phyloP scores from a whole-genome alignment of 2,888 invertebrate species.

The Polylopha cassiicola region DNA sequence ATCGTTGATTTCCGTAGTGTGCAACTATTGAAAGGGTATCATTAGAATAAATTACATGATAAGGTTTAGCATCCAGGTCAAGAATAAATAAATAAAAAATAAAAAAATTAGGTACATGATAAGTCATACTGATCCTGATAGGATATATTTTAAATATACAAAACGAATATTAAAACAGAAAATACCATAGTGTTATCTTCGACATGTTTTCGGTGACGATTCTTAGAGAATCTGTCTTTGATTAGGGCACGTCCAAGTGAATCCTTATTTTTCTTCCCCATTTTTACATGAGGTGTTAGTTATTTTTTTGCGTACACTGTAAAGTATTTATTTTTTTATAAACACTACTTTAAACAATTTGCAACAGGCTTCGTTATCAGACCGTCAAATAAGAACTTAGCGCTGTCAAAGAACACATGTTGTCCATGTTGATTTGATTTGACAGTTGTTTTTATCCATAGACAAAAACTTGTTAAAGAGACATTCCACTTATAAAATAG shows the following conservation, averaged over 20 bases:
- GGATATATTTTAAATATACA: too few species aligned
- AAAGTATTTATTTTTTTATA: not conserved
- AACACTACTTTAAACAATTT: slow-evolving; percentile 15
- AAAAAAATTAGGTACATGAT: too few species aligned
- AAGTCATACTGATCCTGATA: too few species aligned
- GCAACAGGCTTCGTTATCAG: slow-evolving; percentile 1
- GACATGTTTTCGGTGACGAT: slow-evolving; percentile 79
- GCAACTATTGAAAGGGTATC: slow-evolving; percentile 73
- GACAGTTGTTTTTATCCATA: too few species aligned
- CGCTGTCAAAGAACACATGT: too few species aligned
- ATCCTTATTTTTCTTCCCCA: slow-evolving; percentile 86
- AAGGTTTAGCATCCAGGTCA: slow-evolving; percentile 2
- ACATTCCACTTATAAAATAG: too few species aligned
- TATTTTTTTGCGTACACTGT: slow-evolving; percentile 1
- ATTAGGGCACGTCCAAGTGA: slow-evolving; percentile 83
- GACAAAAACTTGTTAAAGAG: too few species aligned
- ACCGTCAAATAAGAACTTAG: too few species aligned
- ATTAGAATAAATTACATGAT: slow-evolving; percentile 5
- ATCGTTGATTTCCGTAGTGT: slow-evolving; percentile 92
- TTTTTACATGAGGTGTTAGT: slow-evolving; percentile 43
- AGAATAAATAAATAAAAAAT: slow-evolving; percentile 3
- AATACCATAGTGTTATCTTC: slow-evolving; percentile 86
- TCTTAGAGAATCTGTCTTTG: slow-evolving; percentile 84
- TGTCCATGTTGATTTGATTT: too few species aligned
- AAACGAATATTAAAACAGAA: slow-evolving; percentile 12